A percentile compares a stretch with the other conserved stretches of the same genome.
These are phyloP conservation scores for Neoascia interrupta DNA, from an alignment of 2,888 invertebrate species.

Conservation along the genomic window DNA sequence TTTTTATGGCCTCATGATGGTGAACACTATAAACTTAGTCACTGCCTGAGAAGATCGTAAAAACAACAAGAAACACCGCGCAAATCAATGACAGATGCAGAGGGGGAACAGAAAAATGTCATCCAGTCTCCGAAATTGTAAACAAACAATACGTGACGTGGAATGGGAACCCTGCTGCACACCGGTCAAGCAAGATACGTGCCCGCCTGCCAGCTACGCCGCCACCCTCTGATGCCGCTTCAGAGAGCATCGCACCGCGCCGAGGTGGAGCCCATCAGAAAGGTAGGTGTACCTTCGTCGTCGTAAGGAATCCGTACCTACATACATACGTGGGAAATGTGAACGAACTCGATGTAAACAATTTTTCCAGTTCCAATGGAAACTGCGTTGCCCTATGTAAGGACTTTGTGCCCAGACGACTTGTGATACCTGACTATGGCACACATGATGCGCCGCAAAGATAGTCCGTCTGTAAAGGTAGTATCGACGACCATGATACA, in stretches of 20 bases:
- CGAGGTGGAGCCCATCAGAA: constrained; percentile 17
- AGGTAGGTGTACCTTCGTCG: constrained; percentile 7
- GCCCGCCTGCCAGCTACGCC: background rate
- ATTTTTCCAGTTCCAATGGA: constrained; percentile 61
- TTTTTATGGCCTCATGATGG: constrained; percentile 37
- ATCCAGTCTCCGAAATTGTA: constrained; percentile 42
- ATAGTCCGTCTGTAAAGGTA: constrained; percentile 18
- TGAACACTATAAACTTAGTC: constrained; percentile 16
- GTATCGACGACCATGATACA: constrained; percentile 27
- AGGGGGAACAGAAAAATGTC: constrained; percentile 4
- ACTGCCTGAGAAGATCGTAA: background rate
- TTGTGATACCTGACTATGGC: constrained; percentile 45
- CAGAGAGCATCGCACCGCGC: constrained; percentile 26
- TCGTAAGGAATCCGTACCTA: background rate
- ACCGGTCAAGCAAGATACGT: constrained; percentile 31
- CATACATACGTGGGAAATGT: constrained; percentile 61
- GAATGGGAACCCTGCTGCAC: constrained; percentile 31
- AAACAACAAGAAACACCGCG: constrained; percentile 1
- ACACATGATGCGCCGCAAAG: constrained; percentile 56
- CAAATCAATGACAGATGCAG: background rate
- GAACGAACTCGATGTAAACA: constrained; percentile 68
- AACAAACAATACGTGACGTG: constrained; percentile 47
- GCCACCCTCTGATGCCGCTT: too few relatives aligned
- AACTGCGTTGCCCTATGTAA: constrained; percentile 34
- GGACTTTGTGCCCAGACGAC: constrained; percentile 15